phyloP scores from a whole-genome alignment of 2,888 invertebrate genomes.

The Amphiduros pacificus region DNA sequence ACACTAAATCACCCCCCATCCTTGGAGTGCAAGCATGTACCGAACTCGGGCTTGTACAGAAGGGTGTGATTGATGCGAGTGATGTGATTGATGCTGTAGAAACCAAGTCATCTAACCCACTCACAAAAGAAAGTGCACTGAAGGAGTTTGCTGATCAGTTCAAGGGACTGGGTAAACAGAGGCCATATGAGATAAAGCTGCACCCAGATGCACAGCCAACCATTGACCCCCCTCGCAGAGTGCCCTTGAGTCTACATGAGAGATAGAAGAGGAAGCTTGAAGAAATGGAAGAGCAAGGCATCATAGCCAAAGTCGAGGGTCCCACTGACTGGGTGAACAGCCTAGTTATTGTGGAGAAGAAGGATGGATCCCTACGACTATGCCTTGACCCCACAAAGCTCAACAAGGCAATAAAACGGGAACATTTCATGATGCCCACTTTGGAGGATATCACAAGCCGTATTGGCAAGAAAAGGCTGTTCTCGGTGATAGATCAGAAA shows the following conservation, averaged over 20 bases:
- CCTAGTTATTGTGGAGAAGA: constrained; percentile 15
- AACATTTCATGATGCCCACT: constrained; percentile 22
- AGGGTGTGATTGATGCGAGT: too few species aligned
- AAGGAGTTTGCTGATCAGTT: constrained; percentile 2
- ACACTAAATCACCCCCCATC: too few species aligned
- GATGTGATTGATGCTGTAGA: too few species aligned
- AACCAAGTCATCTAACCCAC: too few species aligned
- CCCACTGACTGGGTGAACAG: constrained; percentile 12
- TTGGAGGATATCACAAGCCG: constrained; percentile 27
- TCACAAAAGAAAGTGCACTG: background rate
- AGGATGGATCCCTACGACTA: constrained; percentile 24
- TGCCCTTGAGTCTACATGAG: background rate
- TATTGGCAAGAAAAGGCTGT: constrained; percentile 20
- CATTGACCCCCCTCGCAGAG: background rate
- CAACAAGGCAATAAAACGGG: constrained; percentile 24
- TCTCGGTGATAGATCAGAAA: constrained; percentile 30
- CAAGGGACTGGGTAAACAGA: constrained; percentile 1
- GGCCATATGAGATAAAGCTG: background rate
- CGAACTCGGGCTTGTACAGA: too few species aligned
- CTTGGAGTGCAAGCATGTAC: too few species aligned
- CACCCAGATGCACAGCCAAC: background rate
- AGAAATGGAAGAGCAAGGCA: background rate
- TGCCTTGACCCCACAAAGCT: constrained; percentile 27
- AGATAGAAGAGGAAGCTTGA: background rate
- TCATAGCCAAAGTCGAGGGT: background rate